Percentiles rank a stretch among this genome's conserved stretches.
phyloP scores from a whole-genome alignment of 1,140 invertebrate species.

The Leptinotarsa defecta region DNA sequence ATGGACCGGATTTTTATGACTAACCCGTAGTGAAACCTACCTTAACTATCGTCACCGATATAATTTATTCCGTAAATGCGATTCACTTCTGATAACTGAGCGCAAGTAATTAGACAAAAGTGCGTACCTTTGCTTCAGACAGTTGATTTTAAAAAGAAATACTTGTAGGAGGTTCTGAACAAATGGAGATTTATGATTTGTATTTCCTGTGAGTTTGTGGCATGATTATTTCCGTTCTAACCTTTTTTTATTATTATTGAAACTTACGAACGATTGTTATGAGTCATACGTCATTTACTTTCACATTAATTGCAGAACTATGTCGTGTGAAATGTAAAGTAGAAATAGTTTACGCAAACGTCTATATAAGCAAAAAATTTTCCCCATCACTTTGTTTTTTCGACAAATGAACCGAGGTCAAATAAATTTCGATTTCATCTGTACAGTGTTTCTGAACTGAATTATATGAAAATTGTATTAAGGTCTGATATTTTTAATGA shows the following conservation, averaged over 20 bases:
- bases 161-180: background rate
- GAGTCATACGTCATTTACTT: too few species aligned
- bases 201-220: background rate
- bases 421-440: too few species aligned
- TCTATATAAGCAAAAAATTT: too few species aligned
- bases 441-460: too few species aligned
- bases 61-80: background rate
- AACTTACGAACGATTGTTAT: too few species aligned
- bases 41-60: background rate
- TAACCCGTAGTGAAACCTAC: conserved; percentile 2
- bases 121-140: background rate
- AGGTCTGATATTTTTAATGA: too few species aligned
- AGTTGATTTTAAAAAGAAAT: background rate
- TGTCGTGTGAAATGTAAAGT: too few species aligned
- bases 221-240: background rate
- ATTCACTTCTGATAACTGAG: background rate
- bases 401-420: too few species aligned
- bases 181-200: background rate
- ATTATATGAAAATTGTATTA: too few species aligned
- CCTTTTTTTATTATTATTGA: background rate
- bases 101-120: background rate
- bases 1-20: conserved; percentile 6
- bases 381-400: too few species aligned
- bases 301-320: too few species aligned
- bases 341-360: too few species aligned